phyloP scores from a whole-genome alignment of 2,888 invertebrate genomes.

The Macropis europaea region DNA sequence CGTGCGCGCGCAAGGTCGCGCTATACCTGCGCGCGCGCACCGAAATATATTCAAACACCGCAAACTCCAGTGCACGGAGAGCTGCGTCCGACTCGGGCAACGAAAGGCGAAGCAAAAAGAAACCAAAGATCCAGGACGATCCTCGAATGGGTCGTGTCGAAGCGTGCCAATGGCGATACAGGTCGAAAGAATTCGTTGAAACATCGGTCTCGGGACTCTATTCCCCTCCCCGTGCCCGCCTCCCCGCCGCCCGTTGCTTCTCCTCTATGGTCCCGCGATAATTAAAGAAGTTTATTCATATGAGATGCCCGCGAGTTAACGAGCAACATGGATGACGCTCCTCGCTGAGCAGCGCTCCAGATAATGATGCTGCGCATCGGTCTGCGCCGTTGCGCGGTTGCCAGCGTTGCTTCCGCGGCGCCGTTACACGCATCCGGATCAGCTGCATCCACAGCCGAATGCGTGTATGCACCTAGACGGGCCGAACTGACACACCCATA shows the following conservation, averaged over 20 bases:
- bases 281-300: conserved; percentile 54
- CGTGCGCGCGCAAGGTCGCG: too few relatives aligned
- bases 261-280: conserved; percentile 29
- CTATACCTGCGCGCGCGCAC: too few relatives aligned
- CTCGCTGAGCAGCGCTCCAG: conserved; percentile 63
- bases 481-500: conserved; percentile 67
- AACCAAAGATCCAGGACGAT: background rate
- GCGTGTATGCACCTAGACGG: conserved; percentile 57
- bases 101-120: too few relatives aligned
- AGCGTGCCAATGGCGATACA: conserved; percentile 3
- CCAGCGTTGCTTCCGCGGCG: conserved; percentile 41
- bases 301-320: conserved; percentile 56
- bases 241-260: too few relatives aligned
- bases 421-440: conserved; percentile 65
- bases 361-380: conserved; percentile 67
- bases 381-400: conserved; percentile 62
- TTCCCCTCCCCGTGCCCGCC: too few relatives aligned
- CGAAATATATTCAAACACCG: too few relatives aligned
- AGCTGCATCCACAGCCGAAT: conserved; percentile 53
- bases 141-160: background rate
- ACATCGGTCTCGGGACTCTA: too few relatives aligned
- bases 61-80: too few relatives aligned
- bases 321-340: conserved; percentile 59
- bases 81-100: too few relatives aligned
- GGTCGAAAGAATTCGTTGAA: background rate